Evolutionary conservation across 2,113 vertebrate genomes (phyloP), one percentile per base, ranked within the genome.

Genomic region (Lucifuga dentata): DNA sequence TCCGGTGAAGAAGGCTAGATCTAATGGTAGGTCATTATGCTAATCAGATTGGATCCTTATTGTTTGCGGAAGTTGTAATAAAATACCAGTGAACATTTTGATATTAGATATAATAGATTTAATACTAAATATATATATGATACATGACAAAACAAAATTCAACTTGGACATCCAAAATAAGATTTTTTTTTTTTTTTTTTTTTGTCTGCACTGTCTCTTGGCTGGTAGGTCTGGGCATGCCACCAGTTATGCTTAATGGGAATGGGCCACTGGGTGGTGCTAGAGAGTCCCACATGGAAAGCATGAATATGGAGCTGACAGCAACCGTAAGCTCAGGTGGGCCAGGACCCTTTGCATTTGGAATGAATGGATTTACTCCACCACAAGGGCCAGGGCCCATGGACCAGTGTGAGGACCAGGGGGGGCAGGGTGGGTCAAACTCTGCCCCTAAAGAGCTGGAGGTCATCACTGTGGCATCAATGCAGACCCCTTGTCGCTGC

Each of bases 401-500:
- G 93, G 95, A 98, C 92, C 91, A 88, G 77, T 91, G 92, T 81
- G 83, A 90, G 90, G 90, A 92, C 93, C 92, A 91, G 78, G 91
- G 80, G 45, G 67, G 41, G 13, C 78, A 40, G 66, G 69, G 80
- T 29, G 65, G 69, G 57, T 76, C 43, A 3, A 71, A 80, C 85
- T 87, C 93, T 65, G 90, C 93, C 77, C 90, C 94, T 68, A 95
- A 92, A 93, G 95, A 98, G 89, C 92, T 95, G 93, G 96, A 98
- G 89, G 95, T 97, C 92, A 96, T 96, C 91, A 98, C 95, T 62
- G 95, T 98, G 89, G 95, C 96, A 15, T 94, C 97, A 78, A 97
- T 98, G 96, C 98, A 99, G 79, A 97, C 96, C 32, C 95, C 96
- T 2, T 98, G 96, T 85, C 95, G 95, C 84, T 98, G 96, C 93